Conservation (phyloP, 2,113 vertebrate genomes). For the Arvicanthis niloticus region DNA sequence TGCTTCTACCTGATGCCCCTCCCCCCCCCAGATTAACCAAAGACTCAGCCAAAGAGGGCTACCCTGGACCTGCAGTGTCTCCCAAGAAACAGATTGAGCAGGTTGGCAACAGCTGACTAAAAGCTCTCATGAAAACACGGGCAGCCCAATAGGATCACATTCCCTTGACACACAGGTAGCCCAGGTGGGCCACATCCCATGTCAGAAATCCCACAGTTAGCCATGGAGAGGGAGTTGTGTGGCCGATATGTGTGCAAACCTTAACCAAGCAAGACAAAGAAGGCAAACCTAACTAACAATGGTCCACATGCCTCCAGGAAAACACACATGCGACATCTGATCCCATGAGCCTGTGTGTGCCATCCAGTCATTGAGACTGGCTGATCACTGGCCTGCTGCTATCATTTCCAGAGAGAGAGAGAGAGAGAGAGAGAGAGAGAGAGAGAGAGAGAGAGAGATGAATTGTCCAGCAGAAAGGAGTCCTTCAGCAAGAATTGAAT, state of each 20-base stretch:
- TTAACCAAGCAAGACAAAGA: background rate
- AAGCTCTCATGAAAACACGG: background rate
- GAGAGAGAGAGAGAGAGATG: no score
- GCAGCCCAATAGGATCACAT: no score
- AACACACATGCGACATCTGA: background rate
- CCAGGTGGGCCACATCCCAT: background rate
- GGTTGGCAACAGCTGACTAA: background rate
- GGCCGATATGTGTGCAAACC: background rate
- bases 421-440: background rate
- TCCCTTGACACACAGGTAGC: no score
- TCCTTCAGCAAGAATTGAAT: background rate
- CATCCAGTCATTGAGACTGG: background rate
- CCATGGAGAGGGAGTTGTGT: no score
- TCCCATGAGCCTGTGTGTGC: background rate
- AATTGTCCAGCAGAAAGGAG: background rate
- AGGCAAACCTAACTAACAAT: background rate
- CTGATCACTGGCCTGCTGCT: accelerated
- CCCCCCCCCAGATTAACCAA: background rate
- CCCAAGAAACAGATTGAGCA: background rate
- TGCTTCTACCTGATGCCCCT: background rate
- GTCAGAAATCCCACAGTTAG: background rate
- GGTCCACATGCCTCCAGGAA: background rate
- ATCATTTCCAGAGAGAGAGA: background rate
- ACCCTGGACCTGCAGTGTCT: accelerated
- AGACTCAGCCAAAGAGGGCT: background rate